These are phyloP conservation scores for Neodiprion pinetum DNA, from an alignment of 1,140 invertebrate species.

Conservation along the genomic window DNA sequence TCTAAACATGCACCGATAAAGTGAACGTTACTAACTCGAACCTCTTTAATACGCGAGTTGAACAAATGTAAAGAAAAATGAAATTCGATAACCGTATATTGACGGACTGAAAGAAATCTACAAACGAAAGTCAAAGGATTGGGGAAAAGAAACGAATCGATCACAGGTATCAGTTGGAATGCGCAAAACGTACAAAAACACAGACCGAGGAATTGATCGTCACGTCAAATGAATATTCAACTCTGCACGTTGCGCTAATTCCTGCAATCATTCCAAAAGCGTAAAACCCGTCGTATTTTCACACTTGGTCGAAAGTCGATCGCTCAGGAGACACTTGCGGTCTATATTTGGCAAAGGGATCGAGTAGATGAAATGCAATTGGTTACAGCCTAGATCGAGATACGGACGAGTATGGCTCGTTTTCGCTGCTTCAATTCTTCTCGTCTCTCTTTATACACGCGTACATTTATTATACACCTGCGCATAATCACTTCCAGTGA, in stretches of 20 bases:
- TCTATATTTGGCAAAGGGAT: neutral
- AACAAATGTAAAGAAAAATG: too few species aligned
- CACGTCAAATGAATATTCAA: too few species aligned
- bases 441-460: too few species aligned
- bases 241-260: neutral
- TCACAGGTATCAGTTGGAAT: neutral
- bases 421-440: too few species aligned
- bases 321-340: neutral
- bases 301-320: neutral
- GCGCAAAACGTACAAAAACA: neutral
- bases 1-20: too few species aligned
- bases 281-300: neutral
- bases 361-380: neutral
- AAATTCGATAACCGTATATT: too few species aligned
- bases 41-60: too few species aligned
- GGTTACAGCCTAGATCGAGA: neutral
- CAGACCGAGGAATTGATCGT: too few species aligned
- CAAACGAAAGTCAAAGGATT: neutral
- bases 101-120: neutral
- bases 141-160: neutral
- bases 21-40: too few species aligned
- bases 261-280: neutral
- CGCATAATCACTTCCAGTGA: too few species aligned
- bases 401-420: neutral
- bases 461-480: too few species aligned